Evolutionary conservation across 2,113 vertebrate species (phyloP), one percentile per base, ranked within the genome.

Genomic region (Gnathonemus longibarbis): DNA sequence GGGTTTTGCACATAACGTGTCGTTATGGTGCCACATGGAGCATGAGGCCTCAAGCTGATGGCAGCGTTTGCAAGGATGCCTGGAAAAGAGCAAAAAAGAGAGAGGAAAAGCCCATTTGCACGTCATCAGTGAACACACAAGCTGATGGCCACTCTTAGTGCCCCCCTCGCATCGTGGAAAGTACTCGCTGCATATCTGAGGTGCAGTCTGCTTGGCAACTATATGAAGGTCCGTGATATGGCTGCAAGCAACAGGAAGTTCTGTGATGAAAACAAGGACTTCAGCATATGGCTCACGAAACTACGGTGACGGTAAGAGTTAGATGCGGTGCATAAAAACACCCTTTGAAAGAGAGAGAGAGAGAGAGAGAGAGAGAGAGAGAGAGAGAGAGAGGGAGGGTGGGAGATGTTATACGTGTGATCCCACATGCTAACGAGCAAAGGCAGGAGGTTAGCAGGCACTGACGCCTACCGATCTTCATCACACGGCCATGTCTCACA

Each of bases 241-340:
- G 92, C 92, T 35, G 42, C 89, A 91, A 94, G 94, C 94, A 95
- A 95, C 94, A 92, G n/a, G 49, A 90, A 91, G 93, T 91, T 94
- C 95, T 94, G 94, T 93, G 93, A 89, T 89, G 92, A 93, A 91
- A 94, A 93, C 92, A 93, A 94, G 93, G 88, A 89, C 92, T 90
- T 93, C 92, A 92, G 93, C 93, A 94, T 93, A 93, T 93, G 87
- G 90, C 90, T 89, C 93, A 94, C 93, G 94, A 94, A 94, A 95
- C 91, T 91, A 13, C 35, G 89, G 88, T 86, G 80, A 90, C 87
- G 89, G 89, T 90, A 83, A 90, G 89, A 89, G 90, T 91, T 62
- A 8, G 21, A 52, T 31, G 74, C 49, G 52, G 49, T 88, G 84
- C 85, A 88, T 91, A 88, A 53, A 11, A 83, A 11, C 27, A 49